phyloP scores from a whole-genome alignment of 2,113 vertebrate species.

The Elanoides forficatus region DNA sequence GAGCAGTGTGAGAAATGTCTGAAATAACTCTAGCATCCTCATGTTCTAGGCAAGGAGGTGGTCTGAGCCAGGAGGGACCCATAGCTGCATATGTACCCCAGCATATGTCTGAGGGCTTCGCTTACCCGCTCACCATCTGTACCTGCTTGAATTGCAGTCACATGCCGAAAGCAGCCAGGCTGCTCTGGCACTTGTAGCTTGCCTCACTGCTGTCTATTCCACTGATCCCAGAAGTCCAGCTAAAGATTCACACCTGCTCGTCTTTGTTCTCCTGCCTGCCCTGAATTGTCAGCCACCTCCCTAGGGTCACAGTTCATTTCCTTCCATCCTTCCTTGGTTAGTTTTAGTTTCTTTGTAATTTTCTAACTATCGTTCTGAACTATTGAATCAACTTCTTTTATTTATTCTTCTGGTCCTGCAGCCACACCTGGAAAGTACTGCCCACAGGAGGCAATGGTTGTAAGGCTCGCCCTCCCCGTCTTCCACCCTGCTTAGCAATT shows the following conservation, averaged over 20 bases:
- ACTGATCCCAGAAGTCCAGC: background rate
- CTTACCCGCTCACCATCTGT: constrained; percentile 34
- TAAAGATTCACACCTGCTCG: background rate
- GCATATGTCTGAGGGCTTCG: constrained; percentile 17
- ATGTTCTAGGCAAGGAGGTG: background rate
- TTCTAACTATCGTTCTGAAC: background rate
- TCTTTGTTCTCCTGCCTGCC: background rate
- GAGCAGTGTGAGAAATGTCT: constrained; percentile 4
- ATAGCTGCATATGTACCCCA: constrained; percentile 27
- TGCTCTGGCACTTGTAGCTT: background rate
- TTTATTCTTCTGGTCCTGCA: background rate
- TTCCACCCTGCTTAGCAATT: background rate
- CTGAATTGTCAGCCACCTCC: background rate
- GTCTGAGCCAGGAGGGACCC: constrained; percentile 37
- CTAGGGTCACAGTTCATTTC: background rate
- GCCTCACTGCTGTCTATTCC: background rate
- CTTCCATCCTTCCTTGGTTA: background rate
- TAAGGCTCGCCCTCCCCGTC: background rate
- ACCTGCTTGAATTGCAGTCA: constrained; percentile 14
- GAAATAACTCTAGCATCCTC: constrained; percentile 32
- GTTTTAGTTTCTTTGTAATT: background rate
- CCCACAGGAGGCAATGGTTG: background rate
- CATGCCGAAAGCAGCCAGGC: background rate
- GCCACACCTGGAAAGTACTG: background rate
- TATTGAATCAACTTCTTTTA: background rate